These are phyloP conservation scores for Oegoconia quadripuncta DNA, from an alignment of 2,888 invertebrate genomes.

Conservation along the genomic window DNA sequence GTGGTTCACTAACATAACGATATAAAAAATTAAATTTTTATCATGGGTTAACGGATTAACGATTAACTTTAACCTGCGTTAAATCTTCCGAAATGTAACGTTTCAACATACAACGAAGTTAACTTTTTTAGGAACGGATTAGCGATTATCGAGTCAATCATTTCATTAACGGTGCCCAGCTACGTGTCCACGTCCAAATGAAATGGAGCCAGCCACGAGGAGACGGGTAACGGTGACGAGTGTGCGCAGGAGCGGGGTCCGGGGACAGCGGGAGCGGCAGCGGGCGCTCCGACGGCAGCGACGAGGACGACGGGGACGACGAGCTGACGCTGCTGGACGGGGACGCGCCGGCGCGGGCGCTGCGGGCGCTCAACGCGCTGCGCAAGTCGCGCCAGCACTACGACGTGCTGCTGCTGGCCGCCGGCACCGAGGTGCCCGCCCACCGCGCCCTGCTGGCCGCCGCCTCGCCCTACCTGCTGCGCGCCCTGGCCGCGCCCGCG, in stretches of 20 bases:
- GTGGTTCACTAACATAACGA: too few species aligned
- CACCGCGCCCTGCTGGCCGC: constrained; percentile 90
- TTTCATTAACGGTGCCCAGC: too few species aligned
- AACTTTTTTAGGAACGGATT: neutral
- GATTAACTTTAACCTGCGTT: too few species aligned
- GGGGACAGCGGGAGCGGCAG: constrained; percentile 10
- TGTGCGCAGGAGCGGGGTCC: neutral
- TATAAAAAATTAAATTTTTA: too few species aligned
- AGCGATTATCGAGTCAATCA: neutral
- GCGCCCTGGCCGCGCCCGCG: constrained; percentile 73
- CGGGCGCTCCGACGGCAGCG: constrained; percentile 23
- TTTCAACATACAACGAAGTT: neutral
- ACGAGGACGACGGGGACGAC: constrained; percentile 46
- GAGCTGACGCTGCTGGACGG: constrained; percentile 67
- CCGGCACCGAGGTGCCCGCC: constrained; percentile 77
- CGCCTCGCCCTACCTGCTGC: constrained; percentile 87
- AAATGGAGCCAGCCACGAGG: too few species aligned
- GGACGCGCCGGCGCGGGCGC: constrained; percentile 79
- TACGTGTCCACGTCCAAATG: neutral
- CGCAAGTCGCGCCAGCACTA: constrained; percentile 91
- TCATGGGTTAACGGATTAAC: neutral
- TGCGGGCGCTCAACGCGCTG: constrained; percentile 86
- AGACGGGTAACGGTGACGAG: neutral
- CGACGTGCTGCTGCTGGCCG: constrained; percentile 90
- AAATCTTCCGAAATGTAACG: neutral